Base-by-base conservation (phyloP, 1,140 invertebrate genomes). In the Aphis craccivora region DNA sequence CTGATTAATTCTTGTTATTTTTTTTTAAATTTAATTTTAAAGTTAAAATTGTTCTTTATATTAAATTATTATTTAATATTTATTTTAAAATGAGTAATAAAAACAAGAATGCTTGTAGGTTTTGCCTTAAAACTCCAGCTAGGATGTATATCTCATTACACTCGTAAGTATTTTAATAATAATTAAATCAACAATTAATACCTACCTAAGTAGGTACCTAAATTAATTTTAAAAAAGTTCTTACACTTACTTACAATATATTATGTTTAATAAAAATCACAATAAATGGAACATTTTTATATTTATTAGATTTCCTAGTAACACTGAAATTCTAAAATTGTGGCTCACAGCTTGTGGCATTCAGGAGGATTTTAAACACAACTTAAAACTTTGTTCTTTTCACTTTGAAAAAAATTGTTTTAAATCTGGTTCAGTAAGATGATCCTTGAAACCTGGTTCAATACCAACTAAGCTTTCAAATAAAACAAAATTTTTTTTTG, bases 111-210 rank as follows among this genome's bases (percentile, higher is more conserved):
- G 30, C 76, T n/a, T 81, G 18, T 37, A 81, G 11, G n/a, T 81
- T 81, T 81, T 81, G 76, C 76, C 76, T 81, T n/a, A 81, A 81
- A 81, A 81, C 14, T 81, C 67, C n/a, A 81, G 30, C 30, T 81
- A 35, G 67, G 67, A n/a, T n/a, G n/a, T n/a, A n/a, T 18, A 81
- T 81, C 67, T n/a, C n/a, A n/a, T n/a, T n/a, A n/a, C n/a, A n/a
- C n/a, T n/a, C n/a, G n/a, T n/a, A n/a, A n/a, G n/a, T 81, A n/a
- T 81, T 81, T 81, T 35, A 35, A n/a, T 81, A 81, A 76, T n/a
- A 76, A 76, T 76, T 9, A 76, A n/a, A 76, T n/a, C 23, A 67
- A 25, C 23, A 67, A 67, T n/a, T n/a, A 30, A 9, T 67, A 67
- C 60, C 51, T 53, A 67, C 60, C 30, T 67, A 30, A n/a, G 23